Evolutionary conservation across 2,113 vertebrate genomes (phyloP).

Genomic region (Thalassoma bifasciatum): DNA sequence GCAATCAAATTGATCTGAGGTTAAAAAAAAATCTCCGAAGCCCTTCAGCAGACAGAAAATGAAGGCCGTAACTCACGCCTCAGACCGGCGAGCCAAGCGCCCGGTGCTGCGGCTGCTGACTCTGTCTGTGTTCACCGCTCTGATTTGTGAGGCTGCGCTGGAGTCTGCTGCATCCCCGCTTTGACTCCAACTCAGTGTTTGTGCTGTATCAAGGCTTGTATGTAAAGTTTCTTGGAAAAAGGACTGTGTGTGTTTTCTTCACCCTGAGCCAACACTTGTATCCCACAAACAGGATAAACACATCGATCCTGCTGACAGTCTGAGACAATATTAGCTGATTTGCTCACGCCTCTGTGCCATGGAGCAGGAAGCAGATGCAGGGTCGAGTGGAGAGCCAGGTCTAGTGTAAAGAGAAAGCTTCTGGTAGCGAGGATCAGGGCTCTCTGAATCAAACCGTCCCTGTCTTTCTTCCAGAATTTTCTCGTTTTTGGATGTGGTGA

Average conservation of each 20-base stretch:
- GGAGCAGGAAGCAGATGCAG: constrained; percentile 30
- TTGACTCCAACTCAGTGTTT: constrained; percentile 13
- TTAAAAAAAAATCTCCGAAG: constrained; percentile 9
- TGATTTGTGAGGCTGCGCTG: constrained; percentile 64
- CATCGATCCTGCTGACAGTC: constrained; percentile 13
- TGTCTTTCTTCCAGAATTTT: constrained; percentile 91
- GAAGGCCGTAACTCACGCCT: constrained; percentile 74
- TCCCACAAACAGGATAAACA: constrained; percentile 25
- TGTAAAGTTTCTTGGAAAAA: constrained; percentile 1
- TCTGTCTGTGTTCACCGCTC: constrained; percentile 34
- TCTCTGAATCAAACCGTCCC: constrained; percentile 53
- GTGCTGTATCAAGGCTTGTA: constrained; percentile 44
- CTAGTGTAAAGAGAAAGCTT: constrained; percentile 46
- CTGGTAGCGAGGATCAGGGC: constrained; percentile 51
- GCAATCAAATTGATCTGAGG: constrained; percentile 67
- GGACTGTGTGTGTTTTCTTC: not conserved
- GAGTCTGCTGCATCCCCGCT: constrained; percentile 18
- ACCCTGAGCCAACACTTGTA: constrained; percentile 18
- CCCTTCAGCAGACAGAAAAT: constrained; percentile 68
- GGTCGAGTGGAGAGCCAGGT: constrained; percentile 22
- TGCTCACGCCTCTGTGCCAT: constrained; percentile 19
- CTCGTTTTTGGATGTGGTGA: constrained; percentile 99
- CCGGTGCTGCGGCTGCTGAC: constrained; percentile 54
- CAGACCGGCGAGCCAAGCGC: constrained; percentile 44
- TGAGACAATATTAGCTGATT: constrained; percentile 44